These are phyloP conservation scores for Hyalella azteca DNA, from an alignment of 2,888 invertebrate species.

Conservation along the genomic window DNA sequence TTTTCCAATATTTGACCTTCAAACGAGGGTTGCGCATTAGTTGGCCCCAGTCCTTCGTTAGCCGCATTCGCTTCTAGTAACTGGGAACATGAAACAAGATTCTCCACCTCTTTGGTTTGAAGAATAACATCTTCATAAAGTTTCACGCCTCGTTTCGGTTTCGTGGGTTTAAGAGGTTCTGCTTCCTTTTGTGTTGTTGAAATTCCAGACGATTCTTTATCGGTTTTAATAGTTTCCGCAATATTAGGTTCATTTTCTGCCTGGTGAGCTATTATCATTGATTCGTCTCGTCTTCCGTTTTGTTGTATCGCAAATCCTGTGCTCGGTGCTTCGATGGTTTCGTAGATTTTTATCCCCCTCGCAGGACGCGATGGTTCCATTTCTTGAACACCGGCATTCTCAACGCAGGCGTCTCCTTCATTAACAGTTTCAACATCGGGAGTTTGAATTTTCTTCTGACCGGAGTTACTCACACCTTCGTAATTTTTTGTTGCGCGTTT, in stretches of 20 bases:
- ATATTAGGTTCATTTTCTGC: not conserved
- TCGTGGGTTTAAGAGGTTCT: not conserved
- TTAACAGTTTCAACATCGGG: not conserved
- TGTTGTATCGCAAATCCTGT: not conserved
- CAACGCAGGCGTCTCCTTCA: not conserved
- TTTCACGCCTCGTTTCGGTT: slow-evolving; percentile 40
- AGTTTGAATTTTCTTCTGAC: not conserved
- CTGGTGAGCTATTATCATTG: not conserved
- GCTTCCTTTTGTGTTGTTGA: not conserved
- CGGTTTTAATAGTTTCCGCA: not conserved
- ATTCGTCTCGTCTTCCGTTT: not conserved
- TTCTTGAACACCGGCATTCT: not conserved
- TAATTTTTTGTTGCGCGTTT: slow-evolving; percentile 46
- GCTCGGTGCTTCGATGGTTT: not conserved
- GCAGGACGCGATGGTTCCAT: slow-evolving; percentile 14
- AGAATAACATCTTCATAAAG: slow-evolving; percentile 38
- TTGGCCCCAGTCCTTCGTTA: too few species aligned
- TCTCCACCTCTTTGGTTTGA: not conserved
- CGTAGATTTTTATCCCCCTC: slow-evolving; percentile 37
- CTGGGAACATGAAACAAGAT: not conserved
- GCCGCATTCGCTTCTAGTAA: too few species aligned
- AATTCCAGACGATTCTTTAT: not conserved
- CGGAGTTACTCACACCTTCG: slow-evolving; percentile 30
- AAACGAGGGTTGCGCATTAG: too few species aligned
- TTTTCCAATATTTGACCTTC: too few species aligned